Conservation (phyloP, 2,797 vertebrate species). For the Catharus ustulatus region DNA sequence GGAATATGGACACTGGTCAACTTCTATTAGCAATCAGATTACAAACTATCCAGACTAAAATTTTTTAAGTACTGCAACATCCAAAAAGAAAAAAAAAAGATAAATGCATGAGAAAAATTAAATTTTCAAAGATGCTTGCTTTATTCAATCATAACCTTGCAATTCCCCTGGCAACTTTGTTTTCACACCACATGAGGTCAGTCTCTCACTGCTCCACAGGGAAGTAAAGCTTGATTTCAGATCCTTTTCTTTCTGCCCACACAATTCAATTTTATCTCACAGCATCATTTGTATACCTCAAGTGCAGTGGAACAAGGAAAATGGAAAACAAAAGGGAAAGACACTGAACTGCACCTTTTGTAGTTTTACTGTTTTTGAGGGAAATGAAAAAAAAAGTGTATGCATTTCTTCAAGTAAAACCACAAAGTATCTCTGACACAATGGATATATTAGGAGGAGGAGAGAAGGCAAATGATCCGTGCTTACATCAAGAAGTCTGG, state of each 20-base stretch:
- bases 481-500: not conserved
- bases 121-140: not conserved
- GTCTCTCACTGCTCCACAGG: constrained; percentile 40
- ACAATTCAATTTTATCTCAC: not conserved
- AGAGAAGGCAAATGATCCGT: not conserved
- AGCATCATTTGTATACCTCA: not conserved
- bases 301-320: not conserved
- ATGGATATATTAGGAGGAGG: not conserved
- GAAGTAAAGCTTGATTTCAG: not conserved
- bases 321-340: not conserved
- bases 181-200: constrained; percentile 65
- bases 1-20: not conserved
- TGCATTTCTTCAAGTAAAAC: not conserved
- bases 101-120: not conserved
- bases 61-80: not conserved
- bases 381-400: not conserved
- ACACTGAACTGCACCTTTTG: not conserved
- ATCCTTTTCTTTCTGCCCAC: not conserved
- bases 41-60: not conserved
- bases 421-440: not conserved
- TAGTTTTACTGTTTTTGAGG: not conserved
- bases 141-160: not conserved
- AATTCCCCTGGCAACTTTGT: not conserved
- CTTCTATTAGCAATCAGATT: not conserved
- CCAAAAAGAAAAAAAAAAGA: not conserved